Conservation (phyloP, 2,113 vertebrate species). For the Eolophus roseicapilla region DNA sequence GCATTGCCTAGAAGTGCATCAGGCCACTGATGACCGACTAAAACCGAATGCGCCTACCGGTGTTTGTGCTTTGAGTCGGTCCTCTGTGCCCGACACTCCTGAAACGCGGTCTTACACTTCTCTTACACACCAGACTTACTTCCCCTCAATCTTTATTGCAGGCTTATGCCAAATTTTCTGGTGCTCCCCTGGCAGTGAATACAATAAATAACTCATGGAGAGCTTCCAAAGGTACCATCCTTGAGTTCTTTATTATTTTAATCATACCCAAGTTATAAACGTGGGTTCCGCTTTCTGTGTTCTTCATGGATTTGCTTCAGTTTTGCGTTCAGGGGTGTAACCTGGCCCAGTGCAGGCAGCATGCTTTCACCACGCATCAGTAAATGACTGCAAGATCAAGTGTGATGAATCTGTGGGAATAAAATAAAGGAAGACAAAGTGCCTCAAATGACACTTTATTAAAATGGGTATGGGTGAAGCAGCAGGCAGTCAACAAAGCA, state of each 20-base stretch:
- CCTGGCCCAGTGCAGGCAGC: rapidly evolving
- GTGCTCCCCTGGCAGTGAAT: constrained; percentile 84
- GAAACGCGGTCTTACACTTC: background rate
- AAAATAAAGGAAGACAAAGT: background rate
- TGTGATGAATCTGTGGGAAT: background rate
- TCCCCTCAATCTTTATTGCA: constrained; percentile 70
- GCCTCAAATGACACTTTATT: background rate
- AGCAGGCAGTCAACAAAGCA: background rate
- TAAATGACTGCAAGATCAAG: background rate
- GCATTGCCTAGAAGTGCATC: rapidly evolving
- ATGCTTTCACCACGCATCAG: rapidly evolving
- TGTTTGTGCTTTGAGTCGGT: no score
- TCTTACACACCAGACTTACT: background rate
- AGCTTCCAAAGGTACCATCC: constrained; percentile 83
- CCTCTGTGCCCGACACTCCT: background rate
- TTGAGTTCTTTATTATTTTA: background rate
- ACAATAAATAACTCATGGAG: constrained; percentile 88
- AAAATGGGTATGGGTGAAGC: background rate
- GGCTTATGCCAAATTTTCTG: constrained; percentile 92
- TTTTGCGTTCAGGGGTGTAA: background rate
- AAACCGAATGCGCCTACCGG: rapidly evolving
- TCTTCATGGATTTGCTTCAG: background rate
- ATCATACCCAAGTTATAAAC: rapidly evolving
- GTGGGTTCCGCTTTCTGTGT: rapidly evolving
- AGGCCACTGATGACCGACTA: background rate